These are phyloP conservation scores for Coptodon bakossiorum DNA, from an alignment of 2,113 vertebrate species.

Conservation along the genomic window DNA sequence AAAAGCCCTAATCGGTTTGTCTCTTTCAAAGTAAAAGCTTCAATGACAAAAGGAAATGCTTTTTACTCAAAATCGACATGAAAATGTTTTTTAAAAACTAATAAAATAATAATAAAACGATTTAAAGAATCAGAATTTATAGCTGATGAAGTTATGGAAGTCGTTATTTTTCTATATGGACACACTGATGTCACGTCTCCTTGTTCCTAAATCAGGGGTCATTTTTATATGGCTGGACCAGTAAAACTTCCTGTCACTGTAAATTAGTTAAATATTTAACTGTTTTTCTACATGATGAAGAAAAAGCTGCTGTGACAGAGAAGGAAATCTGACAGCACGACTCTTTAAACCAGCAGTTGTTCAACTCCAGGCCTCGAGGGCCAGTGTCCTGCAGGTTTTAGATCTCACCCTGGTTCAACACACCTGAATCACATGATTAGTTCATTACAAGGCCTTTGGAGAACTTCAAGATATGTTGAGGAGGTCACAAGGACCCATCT, in stretches of 20 bases:
- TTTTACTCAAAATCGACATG: background rate
- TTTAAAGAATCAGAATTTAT: background rate
- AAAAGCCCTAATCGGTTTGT: background rate
- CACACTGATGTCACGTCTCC: background rate
- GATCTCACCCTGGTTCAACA: background rate
- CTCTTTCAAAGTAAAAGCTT: background rate
- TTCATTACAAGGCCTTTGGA: background rate
- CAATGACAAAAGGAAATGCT: background rate
- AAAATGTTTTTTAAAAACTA: background rate
- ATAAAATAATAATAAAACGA: background rate
- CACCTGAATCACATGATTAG: background rate
- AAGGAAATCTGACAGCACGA: background rate
- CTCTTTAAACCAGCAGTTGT: no score
- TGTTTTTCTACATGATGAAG: background rate
- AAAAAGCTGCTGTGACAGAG: background rate
- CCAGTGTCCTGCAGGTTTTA: background rate
- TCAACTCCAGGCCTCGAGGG: background rate
- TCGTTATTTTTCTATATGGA: background rate
- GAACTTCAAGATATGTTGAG: background rate
- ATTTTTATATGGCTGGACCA: background rate
- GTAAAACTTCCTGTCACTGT: background rate
- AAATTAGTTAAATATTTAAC: background rate
- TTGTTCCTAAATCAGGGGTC: background rate
- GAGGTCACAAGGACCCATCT: no score
- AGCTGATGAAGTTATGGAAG: background rate